phyloP scores from a whole-genome alignment of 1,140 invertebrate genomes.

The Ostrea denselamellosa region DNA sequence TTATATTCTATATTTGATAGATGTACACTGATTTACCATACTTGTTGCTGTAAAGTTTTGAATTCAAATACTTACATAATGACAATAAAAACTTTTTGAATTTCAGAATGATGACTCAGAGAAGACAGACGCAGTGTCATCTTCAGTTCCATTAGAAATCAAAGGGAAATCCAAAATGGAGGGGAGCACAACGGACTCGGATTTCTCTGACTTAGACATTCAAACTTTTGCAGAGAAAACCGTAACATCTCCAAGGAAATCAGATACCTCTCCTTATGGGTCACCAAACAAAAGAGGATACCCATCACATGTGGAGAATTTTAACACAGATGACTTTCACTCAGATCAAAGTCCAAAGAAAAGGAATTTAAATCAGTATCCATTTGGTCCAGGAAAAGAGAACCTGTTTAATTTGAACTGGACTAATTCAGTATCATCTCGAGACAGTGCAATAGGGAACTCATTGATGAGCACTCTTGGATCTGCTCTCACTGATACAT shows the following conservation, averaged over 20 bases:
- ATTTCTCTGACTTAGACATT: conserved; percentile 58
- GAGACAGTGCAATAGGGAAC: conserved; percentile 55
- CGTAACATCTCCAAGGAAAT: conserved; percentile 39
- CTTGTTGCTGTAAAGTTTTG: background rate
- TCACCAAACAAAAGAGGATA: conserved; percentile 47
- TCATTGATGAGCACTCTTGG: conserved; percentile 56
- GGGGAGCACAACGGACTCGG: conserved; percentile 50
- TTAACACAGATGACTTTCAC: conserved; percentile 42
- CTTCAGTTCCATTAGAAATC: background rate
- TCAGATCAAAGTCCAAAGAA: conserved; percentile 43
- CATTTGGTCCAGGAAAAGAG: conserved; percentile 47
- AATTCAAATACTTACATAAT: background rate
- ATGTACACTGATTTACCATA: background rate
- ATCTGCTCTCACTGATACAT: conserved; percentile 56
- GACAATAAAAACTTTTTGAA: background rate
- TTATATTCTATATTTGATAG: background rate
- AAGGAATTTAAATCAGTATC: conserved; percentile 43
- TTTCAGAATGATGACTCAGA: conserved; percentile 4
- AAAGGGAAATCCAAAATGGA: conserved; percentile 44
- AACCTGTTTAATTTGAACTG: conserved; percentile 47
- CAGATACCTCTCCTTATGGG: conserved; percentile 22
- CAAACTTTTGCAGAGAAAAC: conserved; percentile 48
- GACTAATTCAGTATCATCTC: conserved; percentile 54
- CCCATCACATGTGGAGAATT: conserved; percentile 34
- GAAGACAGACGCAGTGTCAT: background rate